Evolutionary conservation across 2,113 vertebrate genomes (phyloP).

Genomic region (Myiopsitta monachus): DNA sequence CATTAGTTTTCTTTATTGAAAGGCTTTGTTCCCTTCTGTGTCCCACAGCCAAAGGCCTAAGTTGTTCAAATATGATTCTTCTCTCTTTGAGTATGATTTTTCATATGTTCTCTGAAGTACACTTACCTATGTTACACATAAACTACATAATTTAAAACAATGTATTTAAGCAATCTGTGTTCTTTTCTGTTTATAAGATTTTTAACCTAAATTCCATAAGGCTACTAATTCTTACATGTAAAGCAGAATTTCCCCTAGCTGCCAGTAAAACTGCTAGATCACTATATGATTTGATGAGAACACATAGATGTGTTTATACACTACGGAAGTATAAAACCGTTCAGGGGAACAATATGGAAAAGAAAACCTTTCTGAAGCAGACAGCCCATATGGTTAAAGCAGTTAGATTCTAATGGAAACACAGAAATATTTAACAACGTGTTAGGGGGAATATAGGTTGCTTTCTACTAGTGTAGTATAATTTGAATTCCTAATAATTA

Average conservation of each 20-base stretch:
- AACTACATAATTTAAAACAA: fast-evolving
- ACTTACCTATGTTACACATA: neutral
- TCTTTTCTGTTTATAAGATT: neutral
- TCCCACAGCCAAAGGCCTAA: neutral
- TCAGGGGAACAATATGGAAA: neutral
- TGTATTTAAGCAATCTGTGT: neutral
- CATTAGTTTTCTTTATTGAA: neutral
- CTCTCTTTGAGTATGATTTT: neutral
- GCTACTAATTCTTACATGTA: neutral
- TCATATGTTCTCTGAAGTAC: neutral
- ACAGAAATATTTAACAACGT: neutral
- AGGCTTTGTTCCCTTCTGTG: neutral
- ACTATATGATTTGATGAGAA: neutral
- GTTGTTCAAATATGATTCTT: neutral
- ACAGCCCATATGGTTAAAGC: neutral
- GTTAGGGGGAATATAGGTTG: neutral
- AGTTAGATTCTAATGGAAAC: constrained; percentile 7
- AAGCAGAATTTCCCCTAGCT: neutral
- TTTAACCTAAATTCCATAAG: neutral
- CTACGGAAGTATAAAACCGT: neutral
- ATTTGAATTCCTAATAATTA: constrained; percentile 9
- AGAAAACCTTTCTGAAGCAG: neutral
- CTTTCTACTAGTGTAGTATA: neutral
- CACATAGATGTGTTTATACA: neutral
- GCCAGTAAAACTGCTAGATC: neutral